Evolutionary conservation across 2,797 vertebrate genomes (phyloP).

Genomic region (Hephaestus fuliginosus): DNA sequence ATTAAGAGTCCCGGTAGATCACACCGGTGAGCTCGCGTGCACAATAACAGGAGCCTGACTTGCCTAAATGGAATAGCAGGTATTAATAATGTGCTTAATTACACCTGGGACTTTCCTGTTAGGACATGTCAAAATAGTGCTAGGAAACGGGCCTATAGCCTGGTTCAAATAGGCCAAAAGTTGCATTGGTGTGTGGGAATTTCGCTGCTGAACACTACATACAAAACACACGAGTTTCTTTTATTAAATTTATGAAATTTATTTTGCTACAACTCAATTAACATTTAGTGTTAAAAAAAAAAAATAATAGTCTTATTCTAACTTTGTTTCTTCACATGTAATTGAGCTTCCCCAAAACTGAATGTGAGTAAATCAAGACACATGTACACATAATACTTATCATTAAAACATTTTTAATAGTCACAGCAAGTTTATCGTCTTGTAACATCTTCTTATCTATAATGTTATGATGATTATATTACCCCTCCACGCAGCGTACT

Average conservation of each 20-base stretch:
- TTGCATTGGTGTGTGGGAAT: neutral
- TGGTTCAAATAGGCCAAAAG: neutral
- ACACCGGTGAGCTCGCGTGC: neutral
- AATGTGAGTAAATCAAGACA: neutral
- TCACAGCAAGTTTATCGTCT: neutral
- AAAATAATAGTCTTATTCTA: neutral
- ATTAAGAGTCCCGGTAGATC: neutral
- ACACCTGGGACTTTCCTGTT: neutral
- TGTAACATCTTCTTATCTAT: neutral
- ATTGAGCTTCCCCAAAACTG: neutral
- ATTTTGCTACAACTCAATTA: neutral
- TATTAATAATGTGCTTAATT: slow-evolving; percentile 16
- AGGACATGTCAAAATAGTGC: neutral
- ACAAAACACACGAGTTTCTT: neutral
- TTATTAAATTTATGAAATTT: neutral
- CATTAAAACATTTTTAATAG: too few species aligned
- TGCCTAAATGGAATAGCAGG: slow-evolving; percentile 3
- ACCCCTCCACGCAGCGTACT: neutral
- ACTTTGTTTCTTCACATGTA: neutral
- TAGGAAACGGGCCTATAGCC: neutral
- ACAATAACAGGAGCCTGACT: slow-evolving; percentile 11
- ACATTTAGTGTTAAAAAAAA: neutral
- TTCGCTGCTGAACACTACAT: neutral
- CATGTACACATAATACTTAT: neutral
- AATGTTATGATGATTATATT: neutral